phyloP scores from a whole-genome alignment of 2,113 vertebrate species.

The Antennarius striatus region DNA sequence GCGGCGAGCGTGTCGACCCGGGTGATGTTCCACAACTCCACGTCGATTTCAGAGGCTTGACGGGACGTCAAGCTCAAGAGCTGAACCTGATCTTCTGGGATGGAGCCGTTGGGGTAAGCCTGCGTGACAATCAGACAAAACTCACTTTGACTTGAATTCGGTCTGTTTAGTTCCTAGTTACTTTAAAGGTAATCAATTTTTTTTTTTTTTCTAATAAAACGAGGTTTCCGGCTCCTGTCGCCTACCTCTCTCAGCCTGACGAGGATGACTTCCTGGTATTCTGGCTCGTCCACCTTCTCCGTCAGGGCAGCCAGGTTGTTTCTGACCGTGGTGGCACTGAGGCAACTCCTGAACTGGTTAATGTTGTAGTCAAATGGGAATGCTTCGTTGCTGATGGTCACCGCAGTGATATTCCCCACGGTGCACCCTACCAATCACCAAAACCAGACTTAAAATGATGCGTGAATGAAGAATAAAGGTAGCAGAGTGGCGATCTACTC shows the following conservation, averaged over 20 bases:
- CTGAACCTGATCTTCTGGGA: slow-evolving; percentile 70
- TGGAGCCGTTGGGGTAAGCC: slow-evolving; percentile 55
- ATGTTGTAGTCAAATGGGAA: slow-evolving; percentile 74
- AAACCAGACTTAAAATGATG: neutral
- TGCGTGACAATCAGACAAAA: slow-evolving; percentile 13
- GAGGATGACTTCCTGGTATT: slow-evolving; percentile 68
- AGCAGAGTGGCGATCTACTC: neutral
- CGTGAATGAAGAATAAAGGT: neutral
- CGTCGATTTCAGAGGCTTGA: slow-evolving; percentile 50
- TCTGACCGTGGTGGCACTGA: slow-evolving; percentile 49
- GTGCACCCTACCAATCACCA: slow-evolving; percentile 60
- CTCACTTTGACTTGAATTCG: too few relatives aligned
- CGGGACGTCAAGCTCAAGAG: slow-evolving; percentile 67
- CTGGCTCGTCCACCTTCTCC: slow-evolving; percentile 41
- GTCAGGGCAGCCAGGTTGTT: slow-evolving; percentile 68
- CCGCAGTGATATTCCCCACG: slow-evolving; percentile 55
- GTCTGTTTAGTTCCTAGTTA: too few relatives aligned
- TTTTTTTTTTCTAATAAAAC: too few relatives aligned
- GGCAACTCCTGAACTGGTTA: slow-evolving; percentile 72
- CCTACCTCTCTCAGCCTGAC: slow-evolving; percentile 75
- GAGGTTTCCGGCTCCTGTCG: neutral
- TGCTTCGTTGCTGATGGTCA: slow-evolving; percentile 43
- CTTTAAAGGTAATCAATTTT: too few relatives aligned
- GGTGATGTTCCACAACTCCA: slow-evolving; percentile 72
- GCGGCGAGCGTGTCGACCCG: slow-evolving; percentile 71